Evolutionary conservation across 2,113 vertebrate genomes (phyloP).

Genomic region (Callospermophilus lateralis): DNA sequence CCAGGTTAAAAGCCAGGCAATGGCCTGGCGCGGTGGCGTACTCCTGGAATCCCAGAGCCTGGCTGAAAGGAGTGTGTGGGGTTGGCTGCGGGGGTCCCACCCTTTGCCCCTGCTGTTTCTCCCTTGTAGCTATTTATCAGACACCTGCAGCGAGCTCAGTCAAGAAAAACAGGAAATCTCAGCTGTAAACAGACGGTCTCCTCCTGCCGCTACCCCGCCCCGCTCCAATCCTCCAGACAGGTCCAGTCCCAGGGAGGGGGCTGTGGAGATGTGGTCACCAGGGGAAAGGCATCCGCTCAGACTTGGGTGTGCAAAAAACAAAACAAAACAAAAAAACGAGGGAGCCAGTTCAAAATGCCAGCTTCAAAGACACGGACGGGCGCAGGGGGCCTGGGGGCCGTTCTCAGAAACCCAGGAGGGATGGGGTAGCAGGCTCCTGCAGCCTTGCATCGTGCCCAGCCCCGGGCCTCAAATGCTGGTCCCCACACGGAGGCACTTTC

Average conservation of each 20-base stretch:
- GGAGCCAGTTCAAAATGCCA: not conserved
- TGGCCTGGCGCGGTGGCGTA: too few relatives aligned
- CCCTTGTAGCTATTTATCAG: not conserved
- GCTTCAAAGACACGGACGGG: not conserved
- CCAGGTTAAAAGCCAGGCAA: not conserved
- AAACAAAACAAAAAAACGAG: not conserved
- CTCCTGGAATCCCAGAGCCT: too few relatives aligned
- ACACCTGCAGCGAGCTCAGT: constrained; percentile 13
- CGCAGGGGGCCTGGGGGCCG: not conserved
- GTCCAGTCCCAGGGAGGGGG: not conserved
- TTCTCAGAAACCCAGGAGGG: not conserved
- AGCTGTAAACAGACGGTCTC: not conserved
- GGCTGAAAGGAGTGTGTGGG: too few relatives aligned
- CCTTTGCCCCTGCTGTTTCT: not conserved
- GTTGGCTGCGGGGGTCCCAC: not conserved
- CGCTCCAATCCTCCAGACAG: not conserved
- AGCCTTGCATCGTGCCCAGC: not conserved
- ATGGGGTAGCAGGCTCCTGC: not conserved
- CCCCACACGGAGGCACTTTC: not conserved
- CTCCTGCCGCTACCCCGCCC: not conserved
- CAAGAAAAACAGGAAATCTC: constrained; percentile 26
- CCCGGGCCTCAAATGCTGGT: not conserved
- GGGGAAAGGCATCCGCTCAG: not conserved
- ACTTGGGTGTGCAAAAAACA: not conserved
- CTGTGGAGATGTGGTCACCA: not conserved